Evolutionary conservation across 2,888 invertebrate species (phyloP).

Genomic region (Amphimallon solstitiale): DNA sequence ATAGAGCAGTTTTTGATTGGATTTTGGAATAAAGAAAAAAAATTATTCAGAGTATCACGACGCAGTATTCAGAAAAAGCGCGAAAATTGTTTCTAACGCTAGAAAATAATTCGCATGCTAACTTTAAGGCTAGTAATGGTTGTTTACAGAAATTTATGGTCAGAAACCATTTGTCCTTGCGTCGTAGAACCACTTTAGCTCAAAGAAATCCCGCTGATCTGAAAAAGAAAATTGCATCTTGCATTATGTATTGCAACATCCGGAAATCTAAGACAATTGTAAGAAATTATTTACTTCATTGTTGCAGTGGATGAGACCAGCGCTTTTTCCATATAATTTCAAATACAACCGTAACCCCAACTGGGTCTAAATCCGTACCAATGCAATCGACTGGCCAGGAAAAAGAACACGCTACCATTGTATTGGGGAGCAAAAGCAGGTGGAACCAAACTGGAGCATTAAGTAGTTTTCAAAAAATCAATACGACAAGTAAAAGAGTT

Average conservation of each 20-base stretch:
- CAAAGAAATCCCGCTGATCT: neutral
- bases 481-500: neutral
- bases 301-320: slow-evolving; percentile 4
- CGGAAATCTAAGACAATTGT: neutral
- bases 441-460: neutral
- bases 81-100: slow-evolving; percentile 6
- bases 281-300: slow-evolving; percentile 1
- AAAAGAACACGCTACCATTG: neutral
- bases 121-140: neutral
- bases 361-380: neutral
- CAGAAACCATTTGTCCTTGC: neutral
- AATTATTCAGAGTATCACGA: slow-evolving; percentile 3
- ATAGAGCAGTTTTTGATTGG: slow-evolving; percentile 1
- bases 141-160: slow-evolving; percentile 3
- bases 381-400: slow-evolving; percentile 9
- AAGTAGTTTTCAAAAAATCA: neutral
- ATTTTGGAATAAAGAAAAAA: slow-evolving; percentile 10
- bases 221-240: slow-evolving; percentile 7
- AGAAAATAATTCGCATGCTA: neutral
- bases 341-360: neutral
- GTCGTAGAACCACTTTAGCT: neutral
- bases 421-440: neutral
- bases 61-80: neutral
- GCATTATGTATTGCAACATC: neutral
- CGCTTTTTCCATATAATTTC: neutral